Conservation (phyloP, 2,113 vertebrate species). For the Apaloderma vittatum region DNA sequence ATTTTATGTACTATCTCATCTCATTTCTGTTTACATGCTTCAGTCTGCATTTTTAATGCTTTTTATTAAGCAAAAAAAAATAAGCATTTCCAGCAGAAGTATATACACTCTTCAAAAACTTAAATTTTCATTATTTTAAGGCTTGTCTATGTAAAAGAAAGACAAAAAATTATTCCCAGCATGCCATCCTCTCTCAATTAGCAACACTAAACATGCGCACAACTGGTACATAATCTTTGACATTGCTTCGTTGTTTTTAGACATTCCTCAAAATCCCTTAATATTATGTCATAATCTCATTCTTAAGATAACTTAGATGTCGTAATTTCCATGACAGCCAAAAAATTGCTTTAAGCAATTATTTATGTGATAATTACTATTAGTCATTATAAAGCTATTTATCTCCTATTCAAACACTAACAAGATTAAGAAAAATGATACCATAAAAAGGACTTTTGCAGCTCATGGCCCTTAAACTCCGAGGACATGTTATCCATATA, state of each 20-base stretch:
- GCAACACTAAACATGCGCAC: background rate
- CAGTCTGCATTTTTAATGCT: background rate
- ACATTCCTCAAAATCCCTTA: constrained; percentile 17
- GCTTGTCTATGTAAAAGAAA: background rate
- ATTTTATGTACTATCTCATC: background rate
- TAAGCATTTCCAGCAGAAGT: background rate
- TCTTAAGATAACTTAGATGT: constrained; percentile 33
- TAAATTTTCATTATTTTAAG: background rate
- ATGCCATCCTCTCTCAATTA: background rate
- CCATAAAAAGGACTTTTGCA: constrained; percentile 14
- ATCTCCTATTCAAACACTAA: constrained; percentile 53
- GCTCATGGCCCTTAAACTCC: constrained; percentile 17
- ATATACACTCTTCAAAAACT: background rate
- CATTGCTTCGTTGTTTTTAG: background rate
- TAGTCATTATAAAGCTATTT: constrained; percentile 63
- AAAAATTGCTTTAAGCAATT: constrained; percentile 64
- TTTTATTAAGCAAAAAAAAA: background rate
- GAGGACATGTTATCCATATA: background rate
- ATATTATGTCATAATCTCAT: constrained; percentile 15
- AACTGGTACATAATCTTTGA: background rate
- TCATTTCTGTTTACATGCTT: background rate
- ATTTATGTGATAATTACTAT: constrained; percentile 62
- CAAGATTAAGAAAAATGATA: constrained; percentile 39
- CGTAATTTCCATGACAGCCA: constrained; percentile 41
- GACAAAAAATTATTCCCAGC: background rate